Evolutionary conservation across 2,797 vertebrate species (phyloP), one percentile per base, ranked within the genome.

Genomic region (Crypturellus tataupa): DNA sequence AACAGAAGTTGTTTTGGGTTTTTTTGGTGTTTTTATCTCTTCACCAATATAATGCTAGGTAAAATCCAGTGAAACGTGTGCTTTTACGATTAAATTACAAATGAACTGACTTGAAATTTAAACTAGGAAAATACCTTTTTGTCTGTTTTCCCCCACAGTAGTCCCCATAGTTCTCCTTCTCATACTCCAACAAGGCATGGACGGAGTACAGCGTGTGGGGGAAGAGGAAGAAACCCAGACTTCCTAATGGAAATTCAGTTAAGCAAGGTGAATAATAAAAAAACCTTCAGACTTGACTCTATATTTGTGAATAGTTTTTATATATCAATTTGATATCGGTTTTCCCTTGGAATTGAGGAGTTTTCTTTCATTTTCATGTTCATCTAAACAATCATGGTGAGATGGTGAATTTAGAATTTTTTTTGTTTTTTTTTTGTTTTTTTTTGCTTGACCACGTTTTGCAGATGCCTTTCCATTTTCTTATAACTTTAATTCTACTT

Each of bases 231-330:
- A 96, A 99, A 99, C 93, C 98, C 98, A 35, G 99, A 99, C 42
- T 98, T 99, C 71, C 97, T 99, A 29, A 99, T 99, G 99, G 99
- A 99, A 97, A 99, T 99, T 96, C 99, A 99, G 25, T 98, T 99
- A 91, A 99, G 98, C 97, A 99, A 99, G 98, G 99, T 99, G 72
- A 97, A 10, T 68, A 47, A 63, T 27, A 93, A 53, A 71, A 69
- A 72, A 59, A 21, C n/a, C 68, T 69, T 85, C 44, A 78, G 42
- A 31, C 15, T 1, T 68, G 24, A 8, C 18, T 46, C 20, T 55
- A 5, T 40, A 1, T 85, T 33, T 82, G 37, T 64, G 23, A 70
- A 7, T 76, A 46, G 64, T 23, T 53, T 53, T 89, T 59, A 47
- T 80, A 3, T 0, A 47, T 8, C 16, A 4, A 1, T 86, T 79